Conservation (phyloP, 2,888 invertebrate genomes). For the Sclerodermus sp. region DNA sequence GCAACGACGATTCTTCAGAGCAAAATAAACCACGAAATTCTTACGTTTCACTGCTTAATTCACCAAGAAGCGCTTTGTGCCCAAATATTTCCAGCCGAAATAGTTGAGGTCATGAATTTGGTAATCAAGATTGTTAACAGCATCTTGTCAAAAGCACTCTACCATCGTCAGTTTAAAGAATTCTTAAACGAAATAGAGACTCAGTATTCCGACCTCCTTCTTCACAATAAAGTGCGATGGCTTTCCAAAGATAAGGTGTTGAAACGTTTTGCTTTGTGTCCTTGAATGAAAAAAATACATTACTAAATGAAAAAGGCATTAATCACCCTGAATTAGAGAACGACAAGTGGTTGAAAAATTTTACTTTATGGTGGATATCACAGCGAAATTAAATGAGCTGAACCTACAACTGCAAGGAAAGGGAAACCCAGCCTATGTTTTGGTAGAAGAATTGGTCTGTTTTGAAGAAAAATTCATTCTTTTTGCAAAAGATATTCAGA, state of each 20-base stretch:
- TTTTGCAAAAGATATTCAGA: slow-evolving; percentile 11
- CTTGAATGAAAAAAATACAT: slow-evolving; percentile 7
- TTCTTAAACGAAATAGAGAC: slow-evolving; percentile 7
- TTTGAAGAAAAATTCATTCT: slow-evolving; percentile 11
- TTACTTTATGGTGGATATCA: slow-evolving; percentile 12
- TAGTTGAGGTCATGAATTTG: slow-evolving; percentile 9
- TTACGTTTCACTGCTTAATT: slow-evolving; percentile 8
- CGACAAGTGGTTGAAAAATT: slow-evolving; percentile 14
- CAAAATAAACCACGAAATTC: slow-evolving; percentile 9
- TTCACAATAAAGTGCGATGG: slow-evolving; percentile 9
- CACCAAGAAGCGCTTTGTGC: slow-evolving; percentile 7
- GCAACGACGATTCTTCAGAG: slow-evolving; percentile 7
- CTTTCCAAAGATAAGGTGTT: slow-evolving; percentile 7
- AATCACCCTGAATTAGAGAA: slow-evolving; percentile 12
- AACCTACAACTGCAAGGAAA: slow-evolving; percentile 7
- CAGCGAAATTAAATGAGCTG: slow-evolving; percentile 10
- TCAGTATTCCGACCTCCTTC: slow-evolving; percentile 6
- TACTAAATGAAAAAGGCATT: slow-evolving; percentile 12
- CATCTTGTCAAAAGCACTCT: slow-evolving; percentile 2
- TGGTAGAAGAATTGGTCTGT: slow-evolving; percentile 4
- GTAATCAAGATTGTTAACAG: slow-evolving; percentile 8
- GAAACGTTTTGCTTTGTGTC: slow-evolving; percentile 11
- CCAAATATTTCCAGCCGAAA: slow-evolving; percentile 7
- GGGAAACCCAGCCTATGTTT: slow-evolving; percentile 5
- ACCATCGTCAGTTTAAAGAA: slow-evolving; percentile 4